Evolutionary conservation across 1,140 invertebrate genomes (phyloP).

Genomic region (Anastrepha obliqua): DNA sequence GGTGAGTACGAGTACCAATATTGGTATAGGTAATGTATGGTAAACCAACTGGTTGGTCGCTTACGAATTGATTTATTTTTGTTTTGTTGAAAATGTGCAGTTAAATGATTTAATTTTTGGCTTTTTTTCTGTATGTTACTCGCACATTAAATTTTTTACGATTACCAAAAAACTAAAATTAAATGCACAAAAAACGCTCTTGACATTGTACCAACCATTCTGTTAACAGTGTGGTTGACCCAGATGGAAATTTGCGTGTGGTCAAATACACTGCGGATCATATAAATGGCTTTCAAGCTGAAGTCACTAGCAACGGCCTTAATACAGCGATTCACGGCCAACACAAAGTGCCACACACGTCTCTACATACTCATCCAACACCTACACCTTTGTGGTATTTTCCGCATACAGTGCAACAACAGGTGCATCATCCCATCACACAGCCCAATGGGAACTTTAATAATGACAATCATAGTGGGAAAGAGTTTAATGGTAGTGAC

Average conservation of each 20-base stretch:
- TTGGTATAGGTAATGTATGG: not conserved
- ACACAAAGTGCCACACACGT: conserved; percentile 40
- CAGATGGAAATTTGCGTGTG: conserved; percentile 76
- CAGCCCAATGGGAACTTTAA: conserved; percentile 48
- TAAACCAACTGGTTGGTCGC: not conserved
- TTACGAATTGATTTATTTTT: conserved; percentile 6
- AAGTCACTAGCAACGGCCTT: conserved; percentile 72
- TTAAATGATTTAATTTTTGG: not conserved
- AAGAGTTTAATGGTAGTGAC: conserved; percentile 9
- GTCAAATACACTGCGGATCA: conserved; percentile 77
- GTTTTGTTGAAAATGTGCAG: not conserved
- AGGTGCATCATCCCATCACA: conserved; percentile 19
- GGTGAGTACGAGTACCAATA: conserved; percentile 67
- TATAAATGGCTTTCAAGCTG: conserved; percentile 76
- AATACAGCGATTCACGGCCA: conserved; percentile 66
- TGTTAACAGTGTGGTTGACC: conserved; percentile 73
- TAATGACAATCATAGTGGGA: conserved; percentile 34
- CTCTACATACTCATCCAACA: not conserved
- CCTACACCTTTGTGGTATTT: not conserved
- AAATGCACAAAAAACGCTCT: too few species aligned
- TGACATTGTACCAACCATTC: not conserved
- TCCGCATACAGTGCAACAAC: conserved; percentile 23
- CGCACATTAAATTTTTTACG: not conserved
- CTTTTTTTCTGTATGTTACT: not conserved
- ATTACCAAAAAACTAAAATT: not conserved